Percentiles rank a stretch among this genome's conserved stretches.
Conservation (phyloP, 2,797 vertebrate genomes). For the Rhodeus uyekii region DNA sequence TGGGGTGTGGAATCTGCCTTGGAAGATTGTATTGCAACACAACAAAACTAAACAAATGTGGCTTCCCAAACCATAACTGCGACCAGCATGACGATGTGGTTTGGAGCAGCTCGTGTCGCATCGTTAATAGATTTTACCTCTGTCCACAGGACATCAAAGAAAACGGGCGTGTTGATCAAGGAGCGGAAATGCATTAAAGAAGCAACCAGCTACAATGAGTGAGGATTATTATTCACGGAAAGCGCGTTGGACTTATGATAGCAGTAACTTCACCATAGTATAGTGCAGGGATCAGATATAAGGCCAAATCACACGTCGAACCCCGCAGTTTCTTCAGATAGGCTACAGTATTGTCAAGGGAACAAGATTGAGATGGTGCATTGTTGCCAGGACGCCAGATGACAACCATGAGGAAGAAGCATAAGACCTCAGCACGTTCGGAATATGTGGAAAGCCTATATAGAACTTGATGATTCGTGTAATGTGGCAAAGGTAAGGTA, state of each 20-base stretch:
- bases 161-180: constrained; percentile 92
- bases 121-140: constrained; percentile 63
- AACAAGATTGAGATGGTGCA: not conserved
- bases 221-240: constrained; percentile 70
- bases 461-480: constrained; percentile 60
- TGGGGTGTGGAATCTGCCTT: not conserved
- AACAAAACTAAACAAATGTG: constrained; percentile 58
- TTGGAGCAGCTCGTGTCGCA: constrained; percentile 87
- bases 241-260: not conserved
- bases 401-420: constrained; percentile 77
- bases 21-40: not conserved
- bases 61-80: constrained; percentile 74
- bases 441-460: constrained; percentile 52
- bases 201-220: constrained; percentile 62
- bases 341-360: constrained; percentile 56
- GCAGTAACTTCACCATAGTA: no score
- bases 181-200: constrained; percentile 89
- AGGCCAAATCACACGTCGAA: constrained; percentile 69
- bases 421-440: constrained; percentile 70
- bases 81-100: constrained; percentile 89
- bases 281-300: not conserved
- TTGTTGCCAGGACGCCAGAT: constrained; percentile 49
- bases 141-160: constrained; percentile 87
- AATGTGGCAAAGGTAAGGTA: constrained; percentile 14
- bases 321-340: no score